Evolutionary conservation across 2,888 invertebrate species (phyloP).

Genomic region (Meganola albula): DNA sequence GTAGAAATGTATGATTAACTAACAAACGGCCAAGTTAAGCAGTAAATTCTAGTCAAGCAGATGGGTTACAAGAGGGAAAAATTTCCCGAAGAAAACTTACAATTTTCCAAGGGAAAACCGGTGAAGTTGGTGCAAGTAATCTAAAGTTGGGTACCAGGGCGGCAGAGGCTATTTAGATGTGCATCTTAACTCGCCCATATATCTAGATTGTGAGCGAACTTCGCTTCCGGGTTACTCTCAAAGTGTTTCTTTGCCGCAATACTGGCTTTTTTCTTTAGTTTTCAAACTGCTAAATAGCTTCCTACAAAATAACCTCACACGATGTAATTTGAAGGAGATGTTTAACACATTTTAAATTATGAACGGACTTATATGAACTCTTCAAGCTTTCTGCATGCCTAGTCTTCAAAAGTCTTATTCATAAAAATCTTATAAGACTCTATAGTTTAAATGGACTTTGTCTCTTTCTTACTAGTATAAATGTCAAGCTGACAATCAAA

Average conservation of each 20-base stretch:
- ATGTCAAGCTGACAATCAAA: too few relatives aligned
- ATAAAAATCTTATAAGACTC: too few relatives aligned
- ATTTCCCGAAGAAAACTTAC: conserved; percentile 48
- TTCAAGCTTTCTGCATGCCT: too few relatives aligned
- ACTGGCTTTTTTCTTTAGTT: conserved; percentile 32
- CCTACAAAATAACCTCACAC: too few relatives aligned
- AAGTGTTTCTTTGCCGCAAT: conserved; percentile 25
- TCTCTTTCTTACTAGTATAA: too few relatives aligned
- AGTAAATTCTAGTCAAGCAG: conserved; percentile 65
- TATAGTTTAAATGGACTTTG: too few relatives aligned
- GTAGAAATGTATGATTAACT: conserved; percentile 29
- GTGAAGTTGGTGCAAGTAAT: conserved; percentile 74
- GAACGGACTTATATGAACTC: too few relatives aligned
- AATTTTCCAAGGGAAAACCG: conserved; percentile 50
- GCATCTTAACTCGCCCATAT: conserved; percentile 75
- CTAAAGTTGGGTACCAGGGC: conserved; percentile 74
- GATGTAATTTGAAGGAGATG: too few relatives aligned
- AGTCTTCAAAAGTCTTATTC: too few relatives aligned
- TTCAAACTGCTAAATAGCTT: conserved; percentile 9
- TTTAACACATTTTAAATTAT: too few relatives aligned
- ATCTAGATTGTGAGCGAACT: conserved; percentile 71
- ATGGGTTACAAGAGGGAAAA: conserved; percentile 61
- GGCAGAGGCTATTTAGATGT: conserved; percentile 76
- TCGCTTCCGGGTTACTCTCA: conserved; percentile 32
- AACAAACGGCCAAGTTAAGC: conserved; percentile 54